Conservation (phyloP, 2,113 vertebrate genomes). For the Neopipo cinnamomea region DNA sequence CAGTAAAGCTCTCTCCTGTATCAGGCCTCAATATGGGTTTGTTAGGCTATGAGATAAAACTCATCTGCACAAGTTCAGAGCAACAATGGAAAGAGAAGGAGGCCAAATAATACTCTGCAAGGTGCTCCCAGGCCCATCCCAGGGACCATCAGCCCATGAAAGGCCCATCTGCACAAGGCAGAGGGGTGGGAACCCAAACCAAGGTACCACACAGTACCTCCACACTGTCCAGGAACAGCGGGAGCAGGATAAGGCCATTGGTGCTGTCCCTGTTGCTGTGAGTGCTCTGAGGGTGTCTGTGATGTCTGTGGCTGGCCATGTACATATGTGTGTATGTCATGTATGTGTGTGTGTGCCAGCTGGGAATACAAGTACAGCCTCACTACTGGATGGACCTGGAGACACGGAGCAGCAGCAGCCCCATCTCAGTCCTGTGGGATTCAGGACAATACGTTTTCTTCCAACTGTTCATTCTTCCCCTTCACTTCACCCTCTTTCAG, state of each 20-base stretch:
- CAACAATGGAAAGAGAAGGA: neutral
- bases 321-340: rapidly evolving
- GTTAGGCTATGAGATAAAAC: neutral
- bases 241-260: neutral
- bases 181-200: neutral
- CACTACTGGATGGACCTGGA: neutral
- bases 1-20: neutral
- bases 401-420: neutral
- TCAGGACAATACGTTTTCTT: neutral
- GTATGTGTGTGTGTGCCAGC: neutral
- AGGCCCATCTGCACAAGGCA: neutral
- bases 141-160: neutral
- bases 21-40: rapidly evolving
- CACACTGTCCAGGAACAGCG: neutral
- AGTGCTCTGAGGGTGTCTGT: neutral
- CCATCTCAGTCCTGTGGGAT: neutral
- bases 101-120: neutral
- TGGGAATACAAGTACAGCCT: neutral
- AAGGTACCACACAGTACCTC: neutral
- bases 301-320: neutral
- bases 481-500: neutral
- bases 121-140: neutral
- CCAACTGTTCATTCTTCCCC: neutral
- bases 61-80: neutral
- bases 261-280: neutral